A percentile compares a stretch with the other conserved stretches of the same genome.
These are phyloP conservation scores for Grallaria varia DNA, from an alignment of 2,113 vertebrate genomes.

Conservation along the genomic window DNA sequence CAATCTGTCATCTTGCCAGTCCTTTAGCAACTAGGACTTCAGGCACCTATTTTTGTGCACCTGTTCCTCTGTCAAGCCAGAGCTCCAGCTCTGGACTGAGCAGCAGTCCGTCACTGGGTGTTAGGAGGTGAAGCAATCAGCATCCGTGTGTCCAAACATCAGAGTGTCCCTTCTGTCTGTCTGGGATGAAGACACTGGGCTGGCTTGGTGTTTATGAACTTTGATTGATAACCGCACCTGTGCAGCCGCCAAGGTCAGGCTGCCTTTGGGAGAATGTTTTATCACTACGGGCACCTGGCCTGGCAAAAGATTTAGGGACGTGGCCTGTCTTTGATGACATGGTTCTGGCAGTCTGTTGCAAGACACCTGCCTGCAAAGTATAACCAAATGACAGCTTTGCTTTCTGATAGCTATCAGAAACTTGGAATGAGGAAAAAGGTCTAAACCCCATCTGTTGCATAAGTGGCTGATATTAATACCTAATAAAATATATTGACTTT, in stretches of 20 bases:
- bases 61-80: not conserved
- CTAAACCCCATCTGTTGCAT: not conserved
- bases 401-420: not conserved
- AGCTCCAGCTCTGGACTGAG: not conserved
- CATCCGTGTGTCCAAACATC: not conserved
- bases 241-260: not conserved
- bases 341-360: constrained; percentile 23
- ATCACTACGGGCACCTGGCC: constrained; percentile 46
- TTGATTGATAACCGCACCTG: constrained; percentile 63
- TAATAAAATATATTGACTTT: not conserved
- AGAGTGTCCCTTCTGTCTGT: not conserved
- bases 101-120: not conserved
- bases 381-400: not conserved
- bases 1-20: not conserved
- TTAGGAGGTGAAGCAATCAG: not conserved
- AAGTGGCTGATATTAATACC: not conserved
- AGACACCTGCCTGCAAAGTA: not conserved
- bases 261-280: constrained; percentile 52
- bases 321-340: constrained; percentile 29
- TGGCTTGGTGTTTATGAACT: not conserved
- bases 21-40: not conserved
- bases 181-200: not conserved
- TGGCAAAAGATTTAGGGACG: constrained; percentile 22
- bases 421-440: not conserved
- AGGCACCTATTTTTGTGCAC: not conserved